Conservation (phyloP, 1,140 invertebrate species). For the Drosophila tristis region DNA sequence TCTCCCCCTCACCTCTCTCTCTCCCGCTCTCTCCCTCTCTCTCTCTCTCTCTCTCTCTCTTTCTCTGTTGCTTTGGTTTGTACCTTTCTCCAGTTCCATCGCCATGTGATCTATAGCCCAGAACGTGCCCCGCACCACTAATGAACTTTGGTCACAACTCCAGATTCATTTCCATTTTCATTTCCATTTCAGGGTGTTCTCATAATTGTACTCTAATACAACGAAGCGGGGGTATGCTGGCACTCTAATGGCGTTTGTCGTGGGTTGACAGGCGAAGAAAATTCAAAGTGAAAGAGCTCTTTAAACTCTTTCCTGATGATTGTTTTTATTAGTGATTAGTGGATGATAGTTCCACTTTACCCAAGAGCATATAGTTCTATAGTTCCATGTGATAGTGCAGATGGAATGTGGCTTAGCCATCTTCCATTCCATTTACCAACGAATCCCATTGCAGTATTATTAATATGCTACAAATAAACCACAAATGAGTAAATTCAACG, state of each 20-base stretch:
- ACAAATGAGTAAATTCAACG: too few species aligned
- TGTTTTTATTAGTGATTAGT: too few species aligned
- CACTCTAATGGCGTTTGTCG: background rate
- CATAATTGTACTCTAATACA: constrained; percentile 26
- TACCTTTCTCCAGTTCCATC: constrained; percentile 27
- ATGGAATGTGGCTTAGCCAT: too few species aligned
- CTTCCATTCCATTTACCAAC: too few species aligned
- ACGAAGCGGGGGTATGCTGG: background rate
- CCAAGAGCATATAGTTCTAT: too few species aligned
- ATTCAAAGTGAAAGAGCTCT: background rate
- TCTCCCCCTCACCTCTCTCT: too few species aligned
- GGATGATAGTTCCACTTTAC: too few species aligned
- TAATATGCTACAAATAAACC: too few species aligned
- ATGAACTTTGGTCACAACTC: constrained; percentile 46
- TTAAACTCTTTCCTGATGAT: too few species aligned
- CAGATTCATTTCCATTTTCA: constrained; percentile 7
- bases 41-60: background rate
- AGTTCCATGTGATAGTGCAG: too few species aligned
- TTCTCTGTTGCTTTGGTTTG: constrained; percentile 3
- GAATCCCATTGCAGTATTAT: too few species aligned
- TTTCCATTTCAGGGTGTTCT: constrained; percentile 39
- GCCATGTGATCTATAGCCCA: constrained; percentile 33
- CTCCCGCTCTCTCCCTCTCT: background rate
- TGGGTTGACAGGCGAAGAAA: background rate
- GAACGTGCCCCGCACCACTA: constrained; percentile 58